These are phyloP conservation scores for Platycnemis pennipes DNA, from an alignment of 2,888 invertebrate genomes.

Conservation along the genomic window DNA sequence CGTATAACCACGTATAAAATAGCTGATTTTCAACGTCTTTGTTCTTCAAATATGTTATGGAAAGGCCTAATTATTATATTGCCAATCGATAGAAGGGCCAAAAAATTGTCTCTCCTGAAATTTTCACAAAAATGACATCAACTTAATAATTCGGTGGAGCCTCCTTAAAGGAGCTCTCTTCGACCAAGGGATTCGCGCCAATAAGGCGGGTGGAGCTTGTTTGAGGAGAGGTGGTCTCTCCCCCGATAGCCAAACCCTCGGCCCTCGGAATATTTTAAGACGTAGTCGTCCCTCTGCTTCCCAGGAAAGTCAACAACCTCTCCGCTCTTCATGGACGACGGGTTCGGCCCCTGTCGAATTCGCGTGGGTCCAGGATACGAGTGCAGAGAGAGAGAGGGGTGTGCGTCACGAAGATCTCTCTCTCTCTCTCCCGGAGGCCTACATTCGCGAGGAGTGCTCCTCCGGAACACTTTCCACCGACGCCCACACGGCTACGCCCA, in stretches of 20 bases:
- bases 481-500: too few species aligned
- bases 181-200: not conserved
- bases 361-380: slow-evolving; percentile 9
- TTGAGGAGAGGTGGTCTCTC: not conserved
- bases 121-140: too few species aligned
- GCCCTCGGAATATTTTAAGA: not conserved
- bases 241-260: not conserved
- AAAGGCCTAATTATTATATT: too few species aligned
- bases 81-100: too few species aligned
- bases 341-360: not conserved
- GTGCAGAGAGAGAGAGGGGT: not conserved
- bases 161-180: too few species aligned
- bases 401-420: not conserved
- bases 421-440: not conserved
- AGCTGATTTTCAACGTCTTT: too few species aligned
- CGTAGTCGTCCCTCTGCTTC: not conserved
- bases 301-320: slow-evolving; percentile 11
- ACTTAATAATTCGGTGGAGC: too few species aligned
- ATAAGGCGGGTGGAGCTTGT: not conserved
- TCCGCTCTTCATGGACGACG: not conserved
- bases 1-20: too few species aligned
- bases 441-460: not conserved
- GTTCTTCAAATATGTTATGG: too few species aligned
- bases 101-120: too few species aligned
- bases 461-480: not conserved